Evolutionary conservation across 2,113 vertebrate species (phyloP), one percentile per base, ranked within the genome.

Genomic region (Eurystomus gularis): DNA sequence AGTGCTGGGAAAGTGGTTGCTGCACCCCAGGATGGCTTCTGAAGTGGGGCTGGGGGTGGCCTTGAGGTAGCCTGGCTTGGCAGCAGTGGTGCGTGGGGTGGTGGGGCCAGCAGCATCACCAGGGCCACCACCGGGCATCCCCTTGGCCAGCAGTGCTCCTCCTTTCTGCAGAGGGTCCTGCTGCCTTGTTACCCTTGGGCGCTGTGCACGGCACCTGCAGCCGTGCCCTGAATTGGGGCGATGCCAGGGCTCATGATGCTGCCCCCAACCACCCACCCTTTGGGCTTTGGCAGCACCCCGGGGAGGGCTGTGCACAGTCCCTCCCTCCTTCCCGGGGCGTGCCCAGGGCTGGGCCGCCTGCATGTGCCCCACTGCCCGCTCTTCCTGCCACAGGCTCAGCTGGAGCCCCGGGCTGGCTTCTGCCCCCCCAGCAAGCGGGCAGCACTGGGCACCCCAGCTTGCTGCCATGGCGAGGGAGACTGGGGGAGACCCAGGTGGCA

Each of bases 111-210:
- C 57, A 75, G 54, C 0, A 0, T n/a, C n/a, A n/a, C n/a, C n/a
- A n/a, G n/a, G n/a, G n/a, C n/a, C n/a, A n/a, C n/a, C n/a, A n/a
- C n/a, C n/a, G n/a, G 29, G 17, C 17, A 31, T 28, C 16, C 23
- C n/a, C 12, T 14, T 1, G 7, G 54, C 33, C 15, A 48, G 88
- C 75, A 81, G 70, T 42, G 54, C 55, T 51, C 95, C 96, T 96
- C 94, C 51, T 92, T 96, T 94, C 84, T 96, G 90, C 46, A 91
- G 93, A 96, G 95, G 90, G 88, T 87, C 88, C 71, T 94, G 68
- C 73, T 18, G 35, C 65, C 31, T 44, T 35, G n/a, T 70, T 40
- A 57, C 37, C 58, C 35, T 15, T 0, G 4, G 91, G 37, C 16
- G 9, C 58, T 3, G 2, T 52, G 49, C 35, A 51, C 26, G n/a